phyloP scores from a whole-genome alignment of 2,888 invertebrate species.

The Agriopis leucophaearia region DNA sequence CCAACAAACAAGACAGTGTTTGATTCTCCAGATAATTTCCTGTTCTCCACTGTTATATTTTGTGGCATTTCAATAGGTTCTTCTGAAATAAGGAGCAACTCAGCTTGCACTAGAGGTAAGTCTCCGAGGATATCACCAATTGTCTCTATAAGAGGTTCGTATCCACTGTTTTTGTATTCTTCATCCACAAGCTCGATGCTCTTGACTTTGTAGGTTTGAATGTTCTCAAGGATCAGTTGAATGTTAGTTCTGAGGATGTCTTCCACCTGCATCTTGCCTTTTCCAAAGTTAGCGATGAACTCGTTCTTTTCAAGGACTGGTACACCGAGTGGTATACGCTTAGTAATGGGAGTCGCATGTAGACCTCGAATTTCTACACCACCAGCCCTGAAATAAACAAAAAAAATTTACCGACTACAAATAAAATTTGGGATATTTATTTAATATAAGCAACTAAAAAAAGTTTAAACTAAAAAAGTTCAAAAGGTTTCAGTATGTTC shows the following conservation, averaged over 20 bases:
- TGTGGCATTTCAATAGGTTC: slow-evolving; percentile 78
- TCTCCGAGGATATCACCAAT: slow-evolving; percentile 88
- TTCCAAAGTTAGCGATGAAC: slow-evolving; percentile 89
- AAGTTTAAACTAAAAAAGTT: too few species aligned
- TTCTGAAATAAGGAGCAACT: slow-evolving; percentile 86
- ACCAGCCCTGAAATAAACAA: slow-evolving; percentile 83
- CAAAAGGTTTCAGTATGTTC: too few species aligned
- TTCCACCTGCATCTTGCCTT: slow-evolving; percentile 73
- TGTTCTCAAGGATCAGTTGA: slow-evolving; percentile 91
- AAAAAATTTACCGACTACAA: background rate
- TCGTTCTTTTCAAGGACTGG: slow-evolving; percentile 92
- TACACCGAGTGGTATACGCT: slow-evolving; percentile 89
- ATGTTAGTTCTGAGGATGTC: slow-evolving; percentile 87
- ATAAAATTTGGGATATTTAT: background rate
- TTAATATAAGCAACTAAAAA: too few species aligned
- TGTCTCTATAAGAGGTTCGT: slow-evolving; percentile 81
- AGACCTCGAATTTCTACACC: slow-evolving; percentile 93
- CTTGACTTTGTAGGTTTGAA: slow-evolving; percentile 87
- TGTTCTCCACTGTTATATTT: slow-evolving; percentile 87
- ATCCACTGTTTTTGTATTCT: slow-evolving; percentile 79
- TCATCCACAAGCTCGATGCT: slow-evolving; percentile 83
- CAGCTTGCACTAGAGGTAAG: slow-evolving; percentile 89
- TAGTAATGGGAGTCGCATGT: slow-evolving; percentile 91
- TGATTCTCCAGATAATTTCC: slow-evolving; percentile 85
- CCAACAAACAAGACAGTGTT: slow-evolving; percentile 84